A percentile compares a stretch with the other conserved stretches of the same genome.
phyloP scores from a whole-genome alignment of 1,140 invertebrate species.

The Subanguina moxae region DNA sequence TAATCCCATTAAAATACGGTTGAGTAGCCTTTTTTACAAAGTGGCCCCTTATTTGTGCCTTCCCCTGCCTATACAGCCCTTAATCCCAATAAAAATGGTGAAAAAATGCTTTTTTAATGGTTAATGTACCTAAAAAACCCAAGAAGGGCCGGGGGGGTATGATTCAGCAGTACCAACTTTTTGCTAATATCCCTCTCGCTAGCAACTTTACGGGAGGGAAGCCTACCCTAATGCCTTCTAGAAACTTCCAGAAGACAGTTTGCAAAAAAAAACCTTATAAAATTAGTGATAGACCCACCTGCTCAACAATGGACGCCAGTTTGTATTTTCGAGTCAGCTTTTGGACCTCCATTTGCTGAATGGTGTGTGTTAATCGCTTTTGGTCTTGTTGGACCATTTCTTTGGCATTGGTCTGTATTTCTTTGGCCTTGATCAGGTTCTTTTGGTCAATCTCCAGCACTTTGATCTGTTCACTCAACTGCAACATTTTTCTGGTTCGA shows the following conservation, averaged over 20 bases:
- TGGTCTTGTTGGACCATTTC: constrained; percentile 46
- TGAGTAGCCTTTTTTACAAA: no score
- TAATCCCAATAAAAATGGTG: no score
- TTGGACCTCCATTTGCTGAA: constrained; percentile 50
- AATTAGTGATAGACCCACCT: constrained; percentile 14
- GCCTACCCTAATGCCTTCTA: not conserved
- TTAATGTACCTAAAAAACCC: no score
- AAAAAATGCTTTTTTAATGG: no score
- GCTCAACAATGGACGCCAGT: constrained; percentile 50
- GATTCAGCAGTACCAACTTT: no score
- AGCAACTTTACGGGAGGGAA: no score
- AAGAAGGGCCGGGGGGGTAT: no score
- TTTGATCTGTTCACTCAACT: constrained; percentile 48
- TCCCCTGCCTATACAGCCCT: no score
- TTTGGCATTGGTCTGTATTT: constrained; percentile 44
- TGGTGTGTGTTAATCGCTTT: constrained; percentile 43
- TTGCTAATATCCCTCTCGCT: not conserved
- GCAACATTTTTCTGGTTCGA: constrained; percentile 3
- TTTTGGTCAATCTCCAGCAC: constrained; percentile 53
- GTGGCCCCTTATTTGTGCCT: no score
- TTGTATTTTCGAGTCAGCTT: constrained; percentile 53
- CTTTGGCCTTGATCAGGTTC: constrained; percentile 48
- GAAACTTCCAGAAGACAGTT: not conserved
- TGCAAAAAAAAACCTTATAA: no score
- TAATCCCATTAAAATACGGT: no score